These are phyloP conservation scores for Drosophila lowei DNA, from an alignment of 1,140 invertebrate genomes.

Conservation along the genomic window DNA sequence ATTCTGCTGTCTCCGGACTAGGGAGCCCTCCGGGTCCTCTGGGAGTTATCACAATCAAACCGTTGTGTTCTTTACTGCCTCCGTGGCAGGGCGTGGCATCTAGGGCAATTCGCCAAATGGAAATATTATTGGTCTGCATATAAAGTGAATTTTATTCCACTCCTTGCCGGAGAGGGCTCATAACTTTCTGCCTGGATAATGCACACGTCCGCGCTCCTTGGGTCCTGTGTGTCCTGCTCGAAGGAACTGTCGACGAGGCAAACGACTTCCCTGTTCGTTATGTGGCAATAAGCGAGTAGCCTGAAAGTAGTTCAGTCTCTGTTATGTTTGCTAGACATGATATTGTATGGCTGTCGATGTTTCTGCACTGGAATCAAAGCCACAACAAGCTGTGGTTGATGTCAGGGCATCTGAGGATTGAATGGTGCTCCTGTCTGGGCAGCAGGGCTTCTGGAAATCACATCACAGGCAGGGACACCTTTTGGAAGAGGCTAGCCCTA, in stretches of 20 bases:
- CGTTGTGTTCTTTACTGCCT: conserved; percentile 47
- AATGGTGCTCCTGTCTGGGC: too few relatives aligned
- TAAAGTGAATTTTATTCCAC: conserved; percentile 69
- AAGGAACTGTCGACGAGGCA: conserved; percentile 34
- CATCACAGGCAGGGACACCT: too few relatives aligned
- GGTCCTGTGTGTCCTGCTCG: background rate
- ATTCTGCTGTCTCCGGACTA: conserved; percentile 7
- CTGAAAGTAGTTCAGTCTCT: conserved; percentile 4
- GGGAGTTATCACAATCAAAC: conserved; percentile 65
- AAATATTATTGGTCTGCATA: conserved; percentile 78
- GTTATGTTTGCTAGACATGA: conserved; percentile 27
- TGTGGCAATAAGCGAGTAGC: conserved; percentile 11
- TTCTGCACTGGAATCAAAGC: too few relatives aligned
- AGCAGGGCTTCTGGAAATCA: too few relatives aligned
- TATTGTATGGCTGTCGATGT: conserved; percentile 4
- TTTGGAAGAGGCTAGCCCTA: too few relatives aligned
- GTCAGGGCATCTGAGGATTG: too few relatives aligned
- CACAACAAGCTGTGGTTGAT: too few relatives aligned
- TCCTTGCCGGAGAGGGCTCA: conserved; percentile 18
- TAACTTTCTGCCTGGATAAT: conserved; percentile 40
- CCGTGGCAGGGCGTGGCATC: conserved; percentile 22
- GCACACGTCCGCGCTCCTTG: conserved; percentile 32
- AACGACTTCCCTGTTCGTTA: conserved; percentile 29
- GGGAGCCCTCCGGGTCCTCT: conserved; percentile 23
- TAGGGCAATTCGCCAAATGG: conserved; percentile 72